A percentile compares a stretch with the other conserved stretches of the same genome.
Conservation (phyloP, 2,888 invertebrate genomes). For the Auanema freiburgensis region DNA sequence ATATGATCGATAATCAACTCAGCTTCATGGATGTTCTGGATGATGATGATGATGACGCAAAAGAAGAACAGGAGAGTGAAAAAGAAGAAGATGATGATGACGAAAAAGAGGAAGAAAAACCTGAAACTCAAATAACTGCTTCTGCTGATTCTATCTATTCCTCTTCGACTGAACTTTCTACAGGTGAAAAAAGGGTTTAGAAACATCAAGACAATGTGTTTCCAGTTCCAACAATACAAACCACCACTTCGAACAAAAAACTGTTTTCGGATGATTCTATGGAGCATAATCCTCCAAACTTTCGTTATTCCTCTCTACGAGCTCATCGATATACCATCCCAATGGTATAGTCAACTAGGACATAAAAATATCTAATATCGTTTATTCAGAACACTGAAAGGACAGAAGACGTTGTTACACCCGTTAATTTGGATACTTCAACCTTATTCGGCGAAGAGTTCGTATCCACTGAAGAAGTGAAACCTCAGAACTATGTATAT, state of each 20-base stretch:
- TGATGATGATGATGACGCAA: not conserved
- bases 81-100: slow-evolving; percentile 3
- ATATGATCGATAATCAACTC: slow-evolving; percentile 13
- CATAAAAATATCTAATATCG: not conserved
- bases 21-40: slow-evolving; percentile 17
- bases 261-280: slow-evolving; percentile 42
- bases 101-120: not conserved
- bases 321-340: slow-evolving; percentile 3
- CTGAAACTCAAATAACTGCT: too few relatives aligned
- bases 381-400: not conserved
- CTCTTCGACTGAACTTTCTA: too few relatives aligned
- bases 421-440: slow-evolving; percentile 36
- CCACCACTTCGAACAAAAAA: slow-evolving; percentile 9
- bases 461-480: not conserved
- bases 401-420: slow-evolving; percentile 24
- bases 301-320: slow-evolving; percentile 34
- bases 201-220: not conserved
- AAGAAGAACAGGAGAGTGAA: not conserved
- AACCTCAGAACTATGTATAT: not conserved
- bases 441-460: slow-evolving; percentile 35
- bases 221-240: not conserved
- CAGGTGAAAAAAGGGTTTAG: too few relatives aligned
- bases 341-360: too few relatives aligned
- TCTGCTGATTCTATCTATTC: too few relatives aligned
- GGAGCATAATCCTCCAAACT: slow-evolving; percentile 43